phyloP scores from a whole-genome alignment of 2,797 vertebrate genomes.

The Bufotes viridis region DNA sequence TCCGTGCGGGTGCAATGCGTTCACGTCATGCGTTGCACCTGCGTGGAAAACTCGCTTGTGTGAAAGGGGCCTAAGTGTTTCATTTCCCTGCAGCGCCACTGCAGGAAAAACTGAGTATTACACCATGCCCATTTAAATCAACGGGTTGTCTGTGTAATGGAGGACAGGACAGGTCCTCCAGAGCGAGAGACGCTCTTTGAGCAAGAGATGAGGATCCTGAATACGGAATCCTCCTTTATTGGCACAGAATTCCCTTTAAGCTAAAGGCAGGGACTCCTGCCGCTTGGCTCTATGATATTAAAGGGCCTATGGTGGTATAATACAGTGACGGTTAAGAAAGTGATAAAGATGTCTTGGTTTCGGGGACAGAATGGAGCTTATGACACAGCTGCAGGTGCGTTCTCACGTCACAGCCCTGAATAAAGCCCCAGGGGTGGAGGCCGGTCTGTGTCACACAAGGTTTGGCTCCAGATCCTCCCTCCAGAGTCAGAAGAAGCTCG shows the following conservation, averaged over 20 bases:
- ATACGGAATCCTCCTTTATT: no score
- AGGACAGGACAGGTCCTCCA: not conserved
- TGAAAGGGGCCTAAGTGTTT: not conserved
- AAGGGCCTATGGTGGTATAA: no score
- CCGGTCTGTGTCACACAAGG: constrained; percentile 22
- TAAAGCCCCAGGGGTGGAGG: not conserved
- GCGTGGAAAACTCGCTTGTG: no score
- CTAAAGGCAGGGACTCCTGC: no score
- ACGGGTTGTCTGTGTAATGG: not conserved
- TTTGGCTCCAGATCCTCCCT: constrained; percentile 8
- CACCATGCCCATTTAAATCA: not conserved
- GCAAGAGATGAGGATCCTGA: no score
- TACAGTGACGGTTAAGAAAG: not conserved
- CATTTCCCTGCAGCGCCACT: not conserved
- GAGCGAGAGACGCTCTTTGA: not conserved
- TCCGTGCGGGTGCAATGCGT: no score
- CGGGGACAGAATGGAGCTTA: not conserved
- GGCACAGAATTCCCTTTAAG: no score
- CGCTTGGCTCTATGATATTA: no score
- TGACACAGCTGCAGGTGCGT: constrained; percentile 31
- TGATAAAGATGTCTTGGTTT: not conserved
- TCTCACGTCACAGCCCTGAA: not conserved
- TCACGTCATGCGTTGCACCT: no score
- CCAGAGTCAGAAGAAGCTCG: not conserved
- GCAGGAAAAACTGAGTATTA: not conserved